Base-by-base conservation (phyloP, 1,140 invertebrate species). In the Zelostemma sp. region DNA sequence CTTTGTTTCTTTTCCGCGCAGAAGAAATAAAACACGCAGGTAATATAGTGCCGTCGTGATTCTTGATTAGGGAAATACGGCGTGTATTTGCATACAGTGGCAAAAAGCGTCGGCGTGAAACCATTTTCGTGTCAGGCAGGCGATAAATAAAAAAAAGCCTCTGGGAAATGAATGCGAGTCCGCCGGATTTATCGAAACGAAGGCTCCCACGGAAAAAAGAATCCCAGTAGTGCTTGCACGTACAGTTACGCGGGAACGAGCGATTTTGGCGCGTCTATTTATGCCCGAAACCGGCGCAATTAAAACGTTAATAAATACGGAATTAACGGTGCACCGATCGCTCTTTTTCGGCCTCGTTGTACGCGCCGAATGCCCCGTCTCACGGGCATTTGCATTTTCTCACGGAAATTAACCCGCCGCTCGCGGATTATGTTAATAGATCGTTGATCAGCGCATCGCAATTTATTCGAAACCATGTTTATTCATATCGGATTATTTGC, bases 341-440 rank as follows among this genome's bases (percentile, higher is more conserved):
- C 40, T 2, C 2, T 16, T 18, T 63, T 73, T 59, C 48, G 69
- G 31, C 43, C 15, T 12, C 14, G 11, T 31, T 6, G 28, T 31
- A 12, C 35, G 14, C 14, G 14, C 35, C n/a, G 14, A 31, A 31
- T 11, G 35, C 12, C 9, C 55, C 56, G 50, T 76, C 74, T 59
- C 73, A 76, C 73, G 69, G 38, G n/a, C 67, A 73, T 73, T 75
- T 75, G 57, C 73, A 72, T 72, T 73, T 63, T 68, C 71, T 46
- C 45, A 38, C 48, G 48, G 40, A 46, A 46, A 33, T 46, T 43
- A 4, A 15, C 6, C 40, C 2, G 16, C 17, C 15, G 40, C 16
- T 8, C 40, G 40, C 6, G 14, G 16, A 17, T 43, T 43, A 43
- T 43, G 40, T 38, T 38, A 38, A 38, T 38, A 38, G 35, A 14